Conservation (phyloP, 1,140 invertebrate genomes). For the Onthophagus taurus region DNA sequence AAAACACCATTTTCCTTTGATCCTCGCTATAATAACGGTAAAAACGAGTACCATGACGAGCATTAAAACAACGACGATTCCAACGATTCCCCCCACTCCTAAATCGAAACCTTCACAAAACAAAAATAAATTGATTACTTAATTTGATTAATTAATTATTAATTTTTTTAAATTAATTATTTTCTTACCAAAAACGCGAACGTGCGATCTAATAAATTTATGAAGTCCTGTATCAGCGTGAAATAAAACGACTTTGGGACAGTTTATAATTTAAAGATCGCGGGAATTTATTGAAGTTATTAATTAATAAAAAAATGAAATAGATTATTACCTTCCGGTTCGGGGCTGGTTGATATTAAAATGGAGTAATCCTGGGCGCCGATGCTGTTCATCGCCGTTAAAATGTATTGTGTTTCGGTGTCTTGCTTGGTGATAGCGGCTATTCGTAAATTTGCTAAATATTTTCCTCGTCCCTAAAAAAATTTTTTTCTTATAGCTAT, state of each 20-base stretch:
- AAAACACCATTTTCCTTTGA: slow-evolving; percentile 73
- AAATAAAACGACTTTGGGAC: not conserved
- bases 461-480: slow-evolving; percentile 51
- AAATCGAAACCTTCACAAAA: slow-evolving; percentile 49
- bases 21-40: slow-evolving; percentile 62
- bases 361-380: slow-evolving; percentile 53
- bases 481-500: not conserved
- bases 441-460: slow-evolving; percentile 55
- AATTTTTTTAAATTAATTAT: not conserved
- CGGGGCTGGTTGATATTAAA: slow-evolving; percentile 57
- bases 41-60: slow-evolving; percentile 55
- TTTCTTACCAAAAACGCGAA: no score
- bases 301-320: not conserved
- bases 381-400: slow-evolving; percentile 54
- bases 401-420: slow-evolving; percentile 56
- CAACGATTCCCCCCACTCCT: slow-evolving; percentile 62
- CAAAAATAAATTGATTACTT: slow-evolving; percentile 1
- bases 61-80: slow-evolving; percentile 59
- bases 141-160: not conserved
- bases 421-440: slow-evolving; percentile 61
- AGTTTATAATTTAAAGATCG: not conserved
- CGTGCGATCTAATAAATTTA: not conserved
- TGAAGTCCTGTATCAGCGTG: no score
- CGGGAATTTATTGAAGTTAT: not conserved
- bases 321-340: slow-evolving; percentile 51